These are phyloP conservation scores for Panorpa germanica DNA, from an alignment of 2,888 invertebrate species.

Conservation along the genomic window DNA sequence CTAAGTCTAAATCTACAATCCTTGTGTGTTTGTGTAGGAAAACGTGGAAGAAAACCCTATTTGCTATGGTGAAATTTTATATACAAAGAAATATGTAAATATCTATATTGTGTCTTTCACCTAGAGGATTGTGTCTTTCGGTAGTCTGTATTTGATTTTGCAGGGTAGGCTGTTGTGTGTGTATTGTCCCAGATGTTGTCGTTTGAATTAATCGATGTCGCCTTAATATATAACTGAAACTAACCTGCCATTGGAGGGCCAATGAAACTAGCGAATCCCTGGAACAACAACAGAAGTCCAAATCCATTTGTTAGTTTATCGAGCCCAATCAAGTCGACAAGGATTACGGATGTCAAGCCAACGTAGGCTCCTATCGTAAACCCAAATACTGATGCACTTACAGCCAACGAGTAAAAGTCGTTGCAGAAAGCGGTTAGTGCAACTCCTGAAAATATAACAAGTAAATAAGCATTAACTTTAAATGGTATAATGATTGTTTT, in stretches of 20 bases:
- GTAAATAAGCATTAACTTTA: neutral
- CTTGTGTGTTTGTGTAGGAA: too few relatives aligned
- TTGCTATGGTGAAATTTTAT: too few relatives aligned
- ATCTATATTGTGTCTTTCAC: too few relatives aligned
- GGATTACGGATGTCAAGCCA: constrained; percentile 86
- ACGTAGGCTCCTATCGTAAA: constrained; percentile 91
- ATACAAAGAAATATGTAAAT: too few relatives aligned
- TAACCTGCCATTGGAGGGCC: constrained; percentile 89
- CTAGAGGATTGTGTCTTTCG: too few relatives aligned
- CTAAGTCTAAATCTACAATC: too few relatives aligned
- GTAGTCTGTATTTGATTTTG: too few relatives aligned
- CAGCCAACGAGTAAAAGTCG: constrained; percentile 49
- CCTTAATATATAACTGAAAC: constrained; percentile 10
- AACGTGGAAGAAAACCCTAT: too few relatives aligned
- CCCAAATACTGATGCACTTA: constrained; percentile 69
- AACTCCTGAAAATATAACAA: constrained; percentile 39
- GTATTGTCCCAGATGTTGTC: too few relatives aligned
- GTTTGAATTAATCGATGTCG: too few relatives aligned
- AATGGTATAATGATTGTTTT: neutral
- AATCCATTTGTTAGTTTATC: constrained; percentile 91
- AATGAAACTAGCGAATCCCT: constrained; percentile 81
- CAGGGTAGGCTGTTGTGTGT: too few relatives aligned
- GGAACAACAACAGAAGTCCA: constrained; percentile 78
- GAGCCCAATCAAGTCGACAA: constrained; percentile 85
- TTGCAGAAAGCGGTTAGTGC: constrained; percentile 56